Percentiles rank a stretch among this genome's conserved stretches.
Evolutionary conservation across 2,113 vertebrate genomes (phyloP).

Genomic region (Cervus canadensis): DNA sequence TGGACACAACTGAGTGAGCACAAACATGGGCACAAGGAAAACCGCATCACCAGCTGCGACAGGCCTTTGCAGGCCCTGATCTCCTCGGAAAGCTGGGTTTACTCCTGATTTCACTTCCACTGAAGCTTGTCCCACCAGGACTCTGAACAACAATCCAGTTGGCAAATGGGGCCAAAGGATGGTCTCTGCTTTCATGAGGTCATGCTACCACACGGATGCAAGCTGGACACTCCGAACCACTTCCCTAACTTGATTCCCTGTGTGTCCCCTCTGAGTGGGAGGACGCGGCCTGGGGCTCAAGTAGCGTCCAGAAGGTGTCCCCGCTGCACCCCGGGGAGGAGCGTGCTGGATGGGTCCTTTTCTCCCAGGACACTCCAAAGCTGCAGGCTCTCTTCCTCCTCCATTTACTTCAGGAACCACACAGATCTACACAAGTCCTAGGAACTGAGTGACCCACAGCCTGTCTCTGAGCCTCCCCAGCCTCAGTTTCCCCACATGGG

Average conservation of each 20-base stretch:
- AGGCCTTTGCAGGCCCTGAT: neutral
- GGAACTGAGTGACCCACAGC: neutral
- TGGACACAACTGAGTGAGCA: neutral
- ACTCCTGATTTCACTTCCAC: neutral
- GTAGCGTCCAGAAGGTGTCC: rapidly evolving
- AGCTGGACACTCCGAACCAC: rapidly evolving
- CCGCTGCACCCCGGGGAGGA: neutral
- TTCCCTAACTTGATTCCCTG: neutral
- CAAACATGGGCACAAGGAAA: rapidly evolving
- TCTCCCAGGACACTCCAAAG: neutral
- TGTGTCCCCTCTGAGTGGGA: no score
- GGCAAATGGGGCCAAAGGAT: rapidly evolving
- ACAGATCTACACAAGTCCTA: neutral
- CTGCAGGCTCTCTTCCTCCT: neutral
- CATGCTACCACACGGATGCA: neutral
- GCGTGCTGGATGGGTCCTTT: rapidly evolving
- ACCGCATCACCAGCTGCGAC: rapidly evolving
- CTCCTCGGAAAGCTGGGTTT: neutral
- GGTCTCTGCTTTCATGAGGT: neutral
- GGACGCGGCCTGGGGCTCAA: no score
- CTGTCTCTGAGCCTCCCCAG: neutral
- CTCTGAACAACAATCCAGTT: no score
- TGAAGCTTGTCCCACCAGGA: neutral
- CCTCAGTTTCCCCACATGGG: neutral
- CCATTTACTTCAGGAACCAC: neutral